Evolutionary conservation across 2,888 invertebrate genomes (phyloP), one percentile per base, ranked within the genome.

Genomic region (Monoplex corrugatus): DNA sequence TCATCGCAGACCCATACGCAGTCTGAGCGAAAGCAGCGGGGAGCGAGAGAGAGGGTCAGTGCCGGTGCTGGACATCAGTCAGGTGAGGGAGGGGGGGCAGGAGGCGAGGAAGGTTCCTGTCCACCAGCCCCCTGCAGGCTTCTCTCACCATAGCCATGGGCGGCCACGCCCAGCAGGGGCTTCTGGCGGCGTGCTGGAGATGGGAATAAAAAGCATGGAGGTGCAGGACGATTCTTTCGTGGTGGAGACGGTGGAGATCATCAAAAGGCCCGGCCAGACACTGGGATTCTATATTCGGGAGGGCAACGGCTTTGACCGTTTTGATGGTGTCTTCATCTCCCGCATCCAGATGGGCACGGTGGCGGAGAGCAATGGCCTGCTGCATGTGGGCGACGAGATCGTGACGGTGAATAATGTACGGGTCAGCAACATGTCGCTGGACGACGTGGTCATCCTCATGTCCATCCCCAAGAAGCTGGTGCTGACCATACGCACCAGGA

Each of bases 381-480:
- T 99, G 92, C 98, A 98, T 97, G 99, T 99, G 87, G 99, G 99
- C 83, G 99, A 99, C 96, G 99, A 99, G 97, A 99, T 99, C 95
- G 97, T 99, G 94, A 99, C 99, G 68, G 99, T 99, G 90, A 99
- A 99, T 96, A 97, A 99, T 95, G 99, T 99, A 93, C 99, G 99
- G 96, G 99, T 99, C 93, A 98, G 98, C 92, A 97, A 98, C 95
- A 99, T 99, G 99, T 98, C 98, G 93, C 97, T 99, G 94, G 99
- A 99, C 96, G 99, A 99, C 96, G 99, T 99, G 92, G 99, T 99
- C 93, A 98, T 99, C 95, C 98, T 99, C 95, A 99, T 99, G 98
- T 99, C 99, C 95, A 99, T 99, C 96, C 99, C 99, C 10, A 97
- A 99, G 95, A 97, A 99, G 93, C 97, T 99, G 95, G 98, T 99